Evolutionary conservation across 2,888 invertebrate species (phyloP), one percentile per base, ranked within the genome.

Genomic region (Nipponacmea schrenckii): DNA sequence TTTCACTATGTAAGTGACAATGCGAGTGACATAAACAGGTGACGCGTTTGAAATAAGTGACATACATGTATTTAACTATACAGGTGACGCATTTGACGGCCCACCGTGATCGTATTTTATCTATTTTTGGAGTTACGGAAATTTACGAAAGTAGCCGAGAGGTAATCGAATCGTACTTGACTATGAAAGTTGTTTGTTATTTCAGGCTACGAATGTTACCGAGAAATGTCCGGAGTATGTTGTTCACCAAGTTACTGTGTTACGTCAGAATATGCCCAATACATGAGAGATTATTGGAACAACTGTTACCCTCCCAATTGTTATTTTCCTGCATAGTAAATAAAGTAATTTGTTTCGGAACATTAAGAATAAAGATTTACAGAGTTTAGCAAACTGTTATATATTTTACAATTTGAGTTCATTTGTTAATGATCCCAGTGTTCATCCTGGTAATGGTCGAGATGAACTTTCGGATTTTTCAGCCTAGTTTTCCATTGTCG

Each of bases 191-290:
- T 48, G 48, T 20, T 56, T 56, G 10, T 10, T 24, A 20, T 56
- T 66, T 15, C 31, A 68, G 68, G 68, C 2, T 68, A 68, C 27
- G 68, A 68, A 31, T 68, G 68, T 48, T 68, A 68, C 24, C 17
- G 68, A 17, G 20, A 44, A 39, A 39, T 68, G 14, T n/a, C 62
- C 17, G 68, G 68, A 3, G 24, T 0, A 10, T 68, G 68, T 45
- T 68, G 68, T 62, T 31, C 68, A 2, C 68, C 68, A 44, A 27
- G 44, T 15, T 24, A 17, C 17, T 68, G 68, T 44, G 20, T 68
- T 4, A 68, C 68, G 15, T 15, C 44, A 2, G 62, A 56, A 56
- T 56, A 62, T 26, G 68, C 68, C 31, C 2, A 2, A 3, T 56
- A 56, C 10, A 27, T 20, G 20, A 45, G 68, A 45, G 62, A 44